Evolutionary conservation across 2,113 vertebrate species (phyloP).

Genomic region (Formicarius rufipectus): DNA sequence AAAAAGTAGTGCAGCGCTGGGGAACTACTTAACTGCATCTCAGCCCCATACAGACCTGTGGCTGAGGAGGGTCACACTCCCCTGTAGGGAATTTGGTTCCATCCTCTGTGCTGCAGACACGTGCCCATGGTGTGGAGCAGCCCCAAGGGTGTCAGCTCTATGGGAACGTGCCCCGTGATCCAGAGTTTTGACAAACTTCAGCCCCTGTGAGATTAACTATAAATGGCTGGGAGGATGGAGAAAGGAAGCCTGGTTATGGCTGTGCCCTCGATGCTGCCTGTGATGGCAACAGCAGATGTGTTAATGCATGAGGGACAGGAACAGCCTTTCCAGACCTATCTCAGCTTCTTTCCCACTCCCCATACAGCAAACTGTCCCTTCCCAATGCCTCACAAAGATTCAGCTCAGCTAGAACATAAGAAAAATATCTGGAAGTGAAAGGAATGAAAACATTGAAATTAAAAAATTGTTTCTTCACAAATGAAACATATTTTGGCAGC

Average conservation of each 20-base stretch:
- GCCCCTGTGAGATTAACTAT: neutral
- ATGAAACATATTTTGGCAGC: neutral
- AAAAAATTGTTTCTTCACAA: neutral
- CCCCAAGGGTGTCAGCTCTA: neutral
- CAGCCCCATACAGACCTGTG: neutral
- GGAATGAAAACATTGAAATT: neutral
- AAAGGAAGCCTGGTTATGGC: neutral
- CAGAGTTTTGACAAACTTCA: neutral
- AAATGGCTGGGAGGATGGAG: neutral
- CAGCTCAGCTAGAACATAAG: neutral
- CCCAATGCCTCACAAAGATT: neutral
- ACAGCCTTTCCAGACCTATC: neutral
- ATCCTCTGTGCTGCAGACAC: neutral
- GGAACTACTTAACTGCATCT: neutral
- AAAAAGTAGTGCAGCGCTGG: neutral
- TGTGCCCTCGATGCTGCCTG: neutral
- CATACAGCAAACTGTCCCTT: neutral
- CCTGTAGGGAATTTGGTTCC: fast-evolving
- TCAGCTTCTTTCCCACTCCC: neutral
- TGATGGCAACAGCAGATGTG: neutral
- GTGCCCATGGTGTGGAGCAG: neutral
- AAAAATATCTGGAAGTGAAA: neutral
- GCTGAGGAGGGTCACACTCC: neutral
- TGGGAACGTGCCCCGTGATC: fast-evolving
- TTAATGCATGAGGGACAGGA: neutral